Percentiles rank a stretch among this genome's conserved stretches.
phyloP scores from a whole-genome alignment of 2,113 vertebrate species.

The Raja brachyura region DNA sequence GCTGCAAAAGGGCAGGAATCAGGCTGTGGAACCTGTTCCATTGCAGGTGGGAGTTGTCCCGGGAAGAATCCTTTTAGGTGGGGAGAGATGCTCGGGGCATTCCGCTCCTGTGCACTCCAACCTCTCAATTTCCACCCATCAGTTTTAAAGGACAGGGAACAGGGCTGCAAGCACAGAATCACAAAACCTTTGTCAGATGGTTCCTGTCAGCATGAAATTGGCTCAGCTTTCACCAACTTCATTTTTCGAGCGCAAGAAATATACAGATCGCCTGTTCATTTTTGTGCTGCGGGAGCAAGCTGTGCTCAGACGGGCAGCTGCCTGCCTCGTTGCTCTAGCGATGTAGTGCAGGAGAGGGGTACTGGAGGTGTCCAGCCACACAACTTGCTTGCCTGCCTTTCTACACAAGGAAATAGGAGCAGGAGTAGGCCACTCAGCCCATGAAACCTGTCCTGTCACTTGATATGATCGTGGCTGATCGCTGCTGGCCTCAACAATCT shows the following conservation, averaged over 20 bases:
- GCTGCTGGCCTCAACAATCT: no score
- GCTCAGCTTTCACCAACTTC: conserved; percentile 11
- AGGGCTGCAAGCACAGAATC: conserved; percentile 30
- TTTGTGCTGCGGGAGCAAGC: not conserved
- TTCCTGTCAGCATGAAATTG: not conserved
- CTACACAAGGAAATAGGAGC: no score
- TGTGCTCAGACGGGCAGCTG: not conserved
- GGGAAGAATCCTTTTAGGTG: conserved; percentile 12
- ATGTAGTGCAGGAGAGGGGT: no score
- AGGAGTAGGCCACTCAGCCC: no score
- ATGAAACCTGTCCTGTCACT: no score
- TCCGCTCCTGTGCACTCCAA: conserved; percentile 6
- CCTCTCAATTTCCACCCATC: conserved; percentile 29
- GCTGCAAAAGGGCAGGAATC: not conserved
- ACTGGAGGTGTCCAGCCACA: no score
- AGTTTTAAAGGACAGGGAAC: conserved; percentile 19
- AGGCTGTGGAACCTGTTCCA: conserved; percentile 16
- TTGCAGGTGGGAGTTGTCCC: not conserved
- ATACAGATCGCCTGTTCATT: not conserved
- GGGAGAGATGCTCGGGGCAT: not conserved
- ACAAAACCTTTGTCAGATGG: conserved; percentile 13
- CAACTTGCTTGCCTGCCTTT: no score
- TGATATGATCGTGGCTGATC: no score
- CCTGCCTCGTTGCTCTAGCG: not conserved
- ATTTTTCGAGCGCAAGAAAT: not conserved